phyloP scores from a whole-genome alignment of 2,888 invertebrate genomes.

The Chelonus formosanus region DNA sequence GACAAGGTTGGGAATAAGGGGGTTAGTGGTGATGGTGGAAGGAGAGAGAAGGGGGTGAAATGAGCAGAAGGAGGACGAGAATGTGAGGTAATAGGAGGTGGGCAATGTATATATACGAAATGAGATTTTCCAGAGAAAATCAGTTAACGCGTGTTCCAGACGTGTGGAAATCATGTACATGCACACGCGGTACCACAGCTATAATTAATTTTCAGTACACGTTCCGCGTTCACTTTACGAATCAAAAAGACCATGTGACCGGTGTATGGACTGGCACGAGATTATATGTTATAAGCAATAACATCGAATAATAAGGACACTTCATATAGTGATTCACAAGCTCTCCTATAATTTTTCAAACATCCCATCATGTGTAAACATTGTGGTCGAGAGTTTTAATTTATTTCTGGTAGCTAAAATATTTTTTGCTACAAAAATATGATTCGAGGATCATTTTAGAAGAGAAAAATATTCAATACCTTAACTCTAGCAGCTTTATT shows the following conservation, averaged over 20 bases:
- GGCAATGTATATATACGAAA: constrained; percentile 30
- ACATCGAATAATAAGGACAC: too few species aligned
- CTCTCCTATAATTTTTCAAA: too few species aligned
- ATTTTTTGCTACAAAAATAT: too few species aligned
- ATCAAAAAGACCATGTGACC: constrained; percentile 10
- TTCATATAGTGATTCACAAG: too few species aligned
- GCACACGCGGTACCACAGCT: constrained; percentile 20
- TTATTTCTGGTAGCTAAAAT: too few species aligned
- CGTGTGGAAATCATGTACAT: constrained; percentile 27
- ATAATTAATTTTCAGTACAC: constrained; percentile 27
- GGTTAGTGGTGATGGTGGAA: constrained; percentile 6
- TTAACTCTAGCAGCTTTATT: too few species aligned
- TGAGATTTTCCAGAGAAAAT: constrained; percentile 32
- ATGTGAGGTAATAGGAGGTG: not conserved
- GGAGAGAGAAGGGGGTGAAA: not conserved
- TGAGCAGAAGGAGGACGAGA: constrained; percentile 2
- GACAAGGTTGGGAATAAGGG: constrained; percentile 33
- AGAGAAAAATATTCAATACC: too few species aligned
- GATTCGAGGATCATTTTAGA: too few species aligned
- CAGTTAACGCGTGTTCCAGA: constrained; percentile 32
- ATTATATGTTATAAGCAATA: constrained; percentile 3
- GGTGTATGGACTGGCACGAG: not conserved
- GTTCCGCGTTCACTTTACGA: constrained; percentile 8
- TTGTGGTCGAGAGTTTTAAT: too few species aligned
- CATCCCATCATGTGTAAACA: too few species aligned